Evolutionary conservation across 2,113 vertebrate species (phyloP).

Genomic region (Macrotus californicus): DNA sequence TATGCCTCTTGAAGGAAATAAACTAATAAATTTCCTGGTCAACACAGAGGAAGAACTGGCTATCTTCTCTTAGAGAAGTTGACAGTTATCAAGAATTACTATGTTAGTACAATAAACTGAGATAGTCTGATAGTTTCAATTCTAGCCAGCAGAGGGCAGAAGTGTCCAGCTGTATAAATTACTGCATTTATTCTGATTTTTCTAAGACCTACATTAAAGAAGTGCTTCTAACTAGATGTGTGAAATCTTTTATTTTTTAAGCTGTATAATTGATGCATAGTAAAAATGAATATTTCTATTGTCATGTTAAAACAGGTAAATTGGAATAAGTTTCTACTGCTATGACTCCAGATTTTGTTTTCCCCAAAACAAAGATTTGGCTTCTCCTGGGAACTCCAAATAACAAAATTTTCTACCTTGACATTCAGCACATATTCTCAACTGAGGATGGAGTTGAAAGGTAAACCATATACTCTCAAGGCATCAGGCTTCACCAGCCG

Average conservation of each 20-base stretch:
- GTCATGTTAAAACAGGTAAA: neutral
- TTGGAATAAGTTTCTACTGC: neutral
- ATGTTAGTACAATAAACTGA: neutral
- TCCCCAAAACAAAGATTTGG: neutral
- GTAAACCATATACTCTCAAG: neutral
- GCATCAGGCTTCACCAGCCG: neutral
- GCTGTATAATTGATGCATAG: neutral
- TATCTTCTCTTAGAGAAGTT: neutral
- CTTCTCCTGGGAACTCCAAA: neutral
- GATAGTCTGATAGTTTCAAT: neutral
- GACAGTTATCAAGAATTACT: neutral
- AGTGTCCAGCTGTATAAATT: neutral
- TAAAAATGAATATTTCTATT: neutral
- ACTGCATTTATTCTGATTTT: neutral
- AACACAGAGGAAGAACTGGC: neutral
- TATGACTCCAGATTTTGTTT: neutral
- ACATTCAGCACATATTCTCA: conserved; percentile 8
- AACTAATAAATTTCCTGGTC: neutral
- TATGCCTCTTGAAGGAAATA: neutral
- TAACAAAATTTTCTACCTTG: neutral
- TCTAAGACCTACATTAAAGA: neutral
- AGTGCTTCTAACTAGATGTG: neutral
- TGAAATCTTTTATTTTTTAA: neutral
- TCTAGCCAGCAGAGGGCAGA: conserved; percentile 34
- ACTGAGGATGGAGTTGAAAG: neutral